phyloP scores from a whole-genome alignment of 35 echinoderm and acorn worm species.

The Lytechinus pictus region DNA sequence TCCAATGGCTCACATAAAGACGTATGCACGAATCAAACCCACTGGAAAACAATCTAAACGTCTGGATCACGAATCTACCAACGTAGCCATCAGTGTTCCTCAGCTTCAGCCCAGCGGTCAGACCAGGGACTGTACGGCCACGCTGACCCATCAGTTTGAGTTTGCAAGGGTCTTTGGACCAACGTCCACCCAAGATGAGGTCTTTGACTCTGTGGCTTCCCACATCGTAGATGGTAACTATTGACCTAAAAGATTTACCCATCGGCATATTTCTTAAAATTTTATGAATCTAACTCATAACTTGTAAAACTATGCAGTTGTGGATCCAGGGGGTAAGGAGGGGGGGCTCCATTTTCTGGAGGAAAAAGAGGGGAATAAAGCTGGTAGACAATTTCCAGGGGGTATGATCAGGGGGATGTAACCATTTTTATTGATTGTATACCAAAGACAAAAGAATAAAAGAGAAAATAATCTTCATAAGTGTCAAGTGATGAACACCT shows the following conservation, averaged over 20 bases:
- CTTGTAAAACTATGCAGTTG: too few species aligned
- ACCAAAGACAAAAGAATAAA: too few species aligned
- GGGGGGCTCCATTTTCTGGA: too few species aligned
- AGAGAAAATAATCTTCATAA: too few species aligned
- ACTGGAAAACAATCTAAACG: neutral
- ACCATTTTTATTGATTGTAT: too few species aligned
- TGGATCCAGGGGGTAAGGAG: too few species aligned
- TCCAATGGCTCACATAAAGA: conserved; percentile 22
- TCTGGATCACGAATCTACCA: conserved; percentile 41
- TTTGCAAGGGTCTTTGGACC: conserved; percentile 26
- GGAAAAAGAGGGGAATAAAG: too few species aligned
- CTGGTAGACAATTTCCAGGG: too few species aligned
- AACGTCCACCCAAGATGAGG: conserved; percentile 34
- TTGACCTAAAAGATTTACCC: neutral
- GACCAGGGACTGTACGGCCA: neutral
- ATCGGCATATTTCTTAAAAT: too few species aligned
- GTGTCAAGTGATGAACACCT: too few species aligned
- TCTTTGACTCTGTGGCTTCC: conserved; percentile 34
- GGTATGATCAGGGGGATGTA: too few species aligned
- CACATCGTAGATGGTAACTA: conserved; percentile 27
- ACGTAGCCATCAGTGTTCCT: conserved; percentile 21
- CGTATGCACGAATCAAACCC: conserved; percentile 46
- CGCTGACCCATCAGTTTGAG: conserved; percentile 44
- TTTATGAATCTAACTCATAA: too few species aligned
- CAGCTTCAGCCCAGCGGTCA: conserved; percentile 32